Conservation (phyloP, 2,888 invertebrate species). For the Nomada flava region DNA sequence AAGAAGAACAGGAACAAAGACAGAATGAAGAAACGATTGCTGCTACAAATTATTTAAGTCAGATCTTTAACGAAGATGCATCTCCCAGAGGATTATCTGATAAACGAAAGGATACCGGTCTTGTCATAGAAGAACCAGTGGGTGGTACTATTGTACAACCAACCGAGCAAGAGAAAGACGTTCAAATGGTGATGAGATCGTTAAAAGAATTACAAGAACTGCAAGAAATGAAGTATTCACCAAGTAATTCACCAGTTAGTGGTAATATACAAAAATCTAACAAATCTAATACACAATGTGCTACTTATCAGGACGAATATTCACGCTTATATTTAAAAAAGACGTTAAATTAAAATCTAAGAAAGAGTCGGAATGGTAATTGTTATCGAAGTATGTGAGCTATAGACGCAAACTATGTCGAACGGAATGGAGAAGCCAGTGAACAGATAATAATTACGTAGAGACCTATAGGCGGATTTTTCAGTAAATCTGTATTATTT, state of each 20-base stretch:
- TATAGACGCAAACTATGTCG: conserved; percentile 44
- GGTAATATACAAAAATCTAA: conserved; percentile 73
- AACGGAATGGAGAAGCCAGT: conserved; percentile 44
- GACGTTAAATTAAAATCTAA: conserved; percentile 79
- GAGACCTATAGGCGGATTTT: conserved; percentile 58
- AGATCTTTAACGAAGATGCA: conserved; percentile 81
- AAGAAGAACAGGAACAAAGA: conserved; percentile 80
- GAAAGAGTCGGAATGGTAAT: conserved; percentile 79
- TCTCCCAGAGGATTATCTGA: conserved; percentile 69
- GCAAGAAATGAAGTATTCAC: conserved; percentile 79
- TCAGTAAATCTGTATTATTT: conserved; percentile 59
- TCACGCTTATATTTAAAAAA: conserved; percentile 79
- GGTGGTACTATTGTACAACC: conserved; percentile 66
- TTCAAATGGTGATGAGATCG: conserved; percentile 82
- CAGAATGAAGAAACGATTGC: conserved; percentile 83
- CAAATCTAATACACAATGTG: conserved; percentile 76
- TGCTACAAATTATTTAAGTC: conserved; percentile 83
- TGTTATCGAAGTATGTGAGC: conserved; percentile 28
- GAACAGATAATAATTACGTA: conserved; percentile 60
- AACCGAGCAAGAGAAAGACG: conserved; percentile 80
- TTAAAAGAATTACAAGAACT: conserved; percentile 81
- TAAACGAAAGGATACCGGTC: conserved; percentile 73
- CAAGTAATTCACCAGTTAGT: conserved; percentile 77
- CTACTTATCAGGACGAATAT: conserved; percentile 76
- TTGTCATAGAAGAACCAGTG: conserved; percentile 70